These are phyloP conservation scores for Plecotus auritus DNA, from an alignment of 2,113 vertebrate genomes.

Conservation along the genomic window DNA sequence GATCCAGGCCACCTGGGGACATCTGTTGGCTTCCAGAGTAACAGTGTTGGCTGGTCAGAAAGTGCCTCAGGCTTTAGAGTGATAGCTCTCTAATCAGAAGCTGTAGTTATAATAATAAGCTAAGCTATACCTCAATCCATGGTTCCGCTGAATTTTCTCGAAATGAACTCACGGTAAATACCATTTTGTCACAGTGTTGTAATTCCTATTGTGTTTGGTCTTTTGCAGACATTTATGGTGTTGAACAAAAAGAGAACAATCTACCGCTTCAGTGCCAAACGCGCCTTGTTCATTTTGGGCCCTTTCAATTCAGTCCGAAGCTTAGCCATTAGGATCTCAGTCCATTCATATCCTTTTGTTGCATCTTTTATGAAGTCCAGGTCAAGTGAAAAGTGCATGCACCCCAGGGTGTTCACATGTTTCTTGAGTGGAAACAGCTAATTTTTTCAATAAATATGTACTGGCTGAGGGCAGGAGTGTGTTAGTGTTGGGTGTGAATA, in stretches of 20 bases:
- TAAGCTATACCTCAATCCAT: neutral
- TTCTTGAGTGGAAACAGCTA: neutral
- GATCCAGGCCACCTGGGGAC: neutral
- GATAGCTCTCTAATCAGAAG: neutral
- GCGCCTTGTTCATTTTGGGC: slow-evolving; percentile 93
- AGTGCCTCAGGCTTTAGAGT: neutral
- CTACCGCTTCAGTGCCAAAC: slow-evolving; percentile 96
- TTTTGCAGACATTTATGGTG: slow-evolving; percentile 94
- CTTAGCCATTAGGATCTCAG: slow-evolving; percentile 89
- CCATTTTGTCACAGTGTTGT: neutral
- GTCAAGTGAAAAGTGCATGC: neutral
- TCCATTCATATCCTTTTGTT: slow-evolving; percentile 98
- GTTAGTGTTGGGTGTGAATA: neutral
- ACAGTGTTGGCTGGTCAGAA: neutral
- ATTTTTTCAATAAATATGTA: neutral
- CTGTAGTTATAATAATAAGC: neutral
- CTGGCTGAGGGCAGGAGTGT: neutral
- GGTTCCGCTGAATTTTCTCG: neutral
- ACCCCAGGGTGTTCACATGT: neutral
- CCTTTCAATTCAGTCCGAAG: slow-evolving; percentile 92
- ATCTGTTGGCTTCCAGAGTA: neutral
- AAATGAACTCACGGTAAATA: neutral
- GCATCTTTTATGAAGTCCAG: neutral
- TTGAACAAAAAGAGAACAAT: slow-evolving; percentile 97
- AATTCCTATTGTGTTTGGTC: slow-evolving; percentile 15